phyloP scores from a whole-genome alignment of 2,113 vertebrate species.

The Entomyzon cyanotis region DNA sequence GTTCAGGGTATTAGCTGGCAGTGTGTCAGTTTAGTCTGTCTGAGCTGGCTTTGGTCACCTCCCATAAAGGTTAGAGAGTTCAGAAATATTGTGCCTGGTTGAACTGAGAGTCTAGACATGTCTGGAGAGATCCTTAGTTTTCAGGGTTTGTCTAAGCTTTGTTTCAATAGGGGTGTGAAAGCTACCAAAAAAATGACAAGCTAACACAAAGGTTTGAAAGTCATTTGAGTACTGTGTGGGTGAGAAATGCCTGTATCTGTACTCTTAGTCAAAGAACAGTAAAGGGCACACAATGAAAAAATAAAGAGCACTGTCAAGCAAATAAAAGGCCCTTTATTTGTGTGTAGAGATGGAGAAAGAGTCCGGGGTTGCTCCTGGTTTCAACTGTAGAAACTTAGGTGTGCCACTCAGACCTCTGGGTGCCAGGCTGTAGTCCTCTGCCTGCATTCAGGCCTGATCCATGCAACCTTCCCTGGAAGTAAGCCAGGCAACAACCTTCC shows the following conservation, averaged over 20 bases:
- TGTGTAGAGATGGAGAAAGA: background rate
- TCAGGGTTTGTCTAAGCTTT: conserved; percentile 73
- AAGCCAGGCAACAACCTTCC: background rate
- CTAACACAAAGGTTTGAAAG: conserved; percentile 58
- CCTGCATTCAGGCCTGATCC: background rate
- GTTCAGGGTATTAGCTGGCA: conserved; percentile 72
- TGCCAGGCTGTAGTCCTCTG: background rate
- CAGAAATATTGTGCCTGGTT: conserved; percentile 70
- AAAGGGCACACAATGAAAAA: conserved; percentile 19
- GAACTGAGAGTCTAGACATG: conserved; percentile 79
- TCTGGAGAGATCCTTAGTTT: conserved; percentile 75
- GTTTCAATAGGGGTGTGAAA: conserved; percentile 61
- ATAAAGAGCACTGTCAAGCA: conserved; percentile 7
- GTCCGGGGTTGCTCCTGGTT: background rate
- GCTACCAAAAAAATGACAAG: conserved; percentile 52
- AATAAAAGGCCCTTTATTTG: conserved; percentile 38
- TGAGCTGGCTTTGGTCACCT: conserved; percentile 76
- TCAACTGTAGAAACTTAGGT: background rate
- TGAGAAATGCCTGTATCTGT: conserved; percentile 48
- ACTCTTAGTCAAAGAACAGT: conserved; percentile 29
- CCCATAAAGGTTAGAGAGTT: conserved; percentile 77
- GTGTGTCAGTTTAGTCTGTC: conserved; percentile 74
- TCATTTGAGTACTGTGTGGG: conserved; percentile 59
- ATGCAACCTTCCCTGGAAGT: background rate
- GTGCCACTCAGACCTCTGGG: background rate